Conservation (phyloP, 2,113 vertebrate genomes). For the Hepsetus odoe region DNA sequence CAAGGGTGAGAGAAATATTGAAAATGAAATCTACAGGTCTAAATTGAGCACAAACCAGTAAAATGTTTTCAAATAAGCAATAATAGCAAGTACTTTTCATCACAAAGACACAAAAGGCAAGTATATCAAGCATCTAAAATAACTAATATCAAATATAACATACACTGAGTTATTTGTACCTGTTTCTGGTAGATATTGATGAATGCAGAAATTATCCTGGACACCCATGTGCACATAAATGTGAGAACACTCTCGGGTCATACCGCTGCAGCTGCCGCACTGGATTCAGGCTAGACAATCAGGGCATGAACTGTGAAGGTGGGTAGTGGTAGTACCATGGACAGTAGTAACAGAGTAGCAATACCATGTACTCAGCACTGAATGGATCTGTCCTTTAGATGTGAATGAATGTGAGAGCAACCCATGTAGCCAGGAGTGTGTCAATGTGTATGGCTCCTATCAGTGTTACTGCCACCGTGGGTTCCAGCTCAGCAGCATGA, state of each 20-base stretch:
- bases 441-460: slow-evolving; percentile 94
- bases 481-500: slow-evolving; percentile 92
- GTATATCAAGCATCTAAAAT: no score
- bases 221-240: slow-evolving; percentile 92
- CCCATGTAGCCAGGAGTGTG: slow-evolving; percentile 94
- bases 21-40: no score
- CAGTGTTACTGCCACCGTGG: slow-evolving; percentile 97
- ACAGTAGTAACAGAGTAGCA: no score
- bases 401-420: slow-evolving; percentile 86
- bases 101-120: no score
- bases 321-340: slow-evolving; percentile 22
- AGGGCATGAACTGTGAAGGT: slow-evolving; percentile 92
- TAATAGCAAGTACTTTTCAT: no score
- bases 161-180: neutral
- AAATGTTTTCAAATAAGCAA: no score
- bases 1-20: no score
- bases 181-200: slow-evolving; percentile 82
- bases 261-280: slow-evolving; percentile 89
- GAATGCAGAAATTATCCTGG: slow-evolving; percentile 91
- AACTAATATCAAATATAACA: no score
- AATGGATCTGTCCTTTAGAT: slow-evolving; percentile 11
- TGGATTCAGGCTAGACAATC: slow-evolving; percentile 86
- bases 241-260: slow-evolving; percentile 89
- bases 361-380: neutral
- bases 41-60: no score